These are phyloP conservation scores for Melanotaenia maccullochi DNA, from an alignment of 2,797 vertebrate species.

Conservation along the genomic window DNA sequence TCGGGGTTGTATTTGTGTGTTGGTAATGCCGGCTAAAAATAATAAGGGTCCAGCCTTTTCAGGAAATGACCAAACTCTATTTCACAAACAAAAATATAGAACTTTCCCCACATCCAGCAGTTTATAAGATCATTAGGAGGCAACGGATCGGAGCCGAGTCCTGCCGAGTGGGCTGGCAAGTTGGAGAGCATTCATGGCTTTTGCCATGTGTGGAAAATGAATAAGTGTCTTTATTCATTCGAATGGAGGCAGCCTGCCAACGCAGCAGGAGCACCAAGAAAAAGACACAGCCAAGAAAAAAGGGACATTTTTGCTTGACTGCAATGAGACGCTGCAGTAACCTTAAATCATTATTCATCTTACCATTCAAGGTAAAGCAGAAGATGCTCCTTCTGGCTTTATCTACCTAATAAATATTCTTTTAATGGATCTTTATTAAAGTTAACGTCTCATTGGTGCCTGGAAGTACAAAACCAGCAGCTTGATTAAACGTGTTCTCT, in stretches of 20 bases:
- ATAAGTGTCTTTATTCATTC: constrained; percentile 6
- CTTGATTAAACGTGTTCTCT: neutral
- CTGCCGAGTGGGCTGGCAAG: neutral
- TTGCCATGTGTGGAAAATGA: constrained; percentile 19
- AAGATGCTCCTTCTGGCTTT: no score
- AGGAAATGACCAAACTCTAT: neutral
- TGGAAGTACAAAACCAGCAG: constrained; percentile 1
- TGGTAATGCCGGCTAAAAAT: no score
- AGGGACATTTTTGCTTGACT: constrained; percentile 1
- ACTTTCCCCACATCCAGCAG: neutral
- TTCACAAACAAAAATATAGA: neutral
- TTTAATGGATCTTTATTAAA: neutral
- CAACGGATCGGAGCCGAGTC: neutral
- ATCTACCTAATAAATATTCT: no score
- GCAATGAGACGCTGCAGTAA: neutral
- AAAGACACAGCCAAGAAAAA: neutral
- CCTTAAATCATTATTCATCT: neutral
- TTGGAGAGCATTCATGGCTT: constrained; percentile 7
- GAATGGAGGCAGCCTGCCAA: constrained; percentile 15
- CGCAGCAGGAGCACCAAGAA: constrained; percentile 10
- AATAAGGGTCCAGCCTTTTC: neutral
- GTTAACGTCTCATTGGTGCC: constrained; percentile 3
- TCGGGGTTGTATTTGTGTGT: no score
- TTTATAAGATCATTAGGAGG: neutral
- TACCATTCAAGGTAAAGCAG: no score